These are phyloP conservation scores for Saturnia pavonia DNA, from an alignment of 2,888 invertebrate species.

Conservation along the genomic window DNA sequence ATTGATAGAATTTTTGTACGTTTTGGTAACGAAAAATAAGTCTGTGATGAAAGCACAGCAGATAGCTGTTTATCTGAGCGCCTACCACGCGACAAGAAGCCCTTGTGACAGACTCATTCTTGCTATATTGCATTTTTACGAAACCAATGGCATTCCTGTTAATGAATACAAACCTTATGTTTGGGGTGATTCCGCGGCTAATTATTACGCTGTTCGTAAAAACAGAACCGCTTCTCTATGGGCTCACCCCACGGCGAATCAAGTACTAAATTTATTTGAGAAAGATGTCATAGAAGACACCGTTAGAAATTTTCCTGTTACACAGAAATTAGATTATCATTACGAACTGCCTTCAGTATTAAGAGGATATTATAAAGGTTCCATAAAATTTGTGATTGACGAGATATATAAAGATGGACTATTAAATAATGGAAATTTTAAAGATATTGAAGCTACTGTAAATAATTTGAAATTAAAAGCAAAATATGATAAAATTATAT, in stretches of 20 bases:
- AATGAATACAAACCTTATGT: slow-evolving; percentile 89
- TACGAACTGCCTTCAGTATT: slow-evolving; percentile 54
- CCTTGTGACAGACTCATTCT: slow-evolving; percentile 87
- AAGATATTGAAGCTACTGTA: slow-evolving; percentile 50
- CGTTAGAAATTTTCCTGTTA: slow-evolving; percentile 86
- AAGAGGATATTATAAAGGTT: slow-evolving; percentile 32
- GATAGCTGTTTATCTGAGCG: slow-evolving; percentile 88
- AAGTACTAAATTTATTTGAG: slow-evolving; percentile 87
- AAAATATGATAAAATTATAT: slow-evolving; percentile 43
- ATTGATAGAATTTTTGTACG: slow-evolving; percentile 84
- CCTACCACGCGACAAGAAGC: slow-evolving; percentile 88
- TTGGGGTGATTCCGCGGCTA: slow-evolving; percentile 91
- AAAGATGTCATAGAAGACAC: slow-evolving; percentile 84
- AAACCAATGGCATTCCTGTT: slow-evolving; percentile 84
- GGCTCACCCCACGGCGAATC: slow-evolving; percentile 87
- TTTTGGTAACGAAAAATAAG: slow-evolving; percentile 84
- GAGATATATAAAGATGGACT: slow-evolving; percentile 47
- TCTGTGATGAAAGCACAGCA: slow-evolving; percentile 85
- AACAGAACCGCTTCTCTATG: slow-evolving; percentile 80
- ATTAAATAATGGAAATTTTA: slow-evolving; percentile 35
- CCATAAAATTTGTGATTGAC: slow-evolving; percentile 41
- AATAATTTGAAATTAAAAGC: slow-evolving; percentile 44
- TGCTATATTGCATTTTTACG: slow-evolving; percentile 85
- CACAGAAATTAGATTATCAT: slow-evolving; percentile 79
- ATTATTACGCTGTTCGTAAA: slow-evolving; percentile 87